A percentile compares a stretch with the other conserved stretches of the same genome.
phyloP scores from a whole-genome alignment of 2,888 invertebrate genomes.

The Pyrrhia umbra region DNA sequence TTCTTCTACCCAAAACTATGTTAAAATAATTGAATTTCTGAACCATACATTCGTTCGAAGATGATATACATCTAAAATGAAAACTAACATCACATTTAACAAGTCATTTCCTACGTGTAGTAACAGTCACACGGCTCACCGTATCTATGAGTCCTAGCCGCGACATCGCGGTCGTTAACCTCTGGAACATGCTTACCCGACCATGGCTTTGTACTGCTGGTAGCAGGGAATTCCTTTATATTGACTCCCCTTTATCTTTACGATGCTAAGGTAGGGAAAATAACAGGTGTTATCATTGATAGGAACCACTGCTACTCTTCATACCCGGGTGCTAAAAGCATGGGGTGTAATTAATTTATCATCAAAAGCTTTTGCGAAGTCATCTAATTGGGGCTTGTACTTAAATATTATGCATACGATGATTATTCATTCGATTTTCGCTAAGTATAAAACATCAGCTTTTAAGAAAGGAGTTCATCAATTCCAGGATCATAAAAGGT shows the following conservation, averaged over 20 bases:
- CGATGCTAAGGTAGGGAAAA: not conserved
- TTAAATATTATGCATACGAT: not conserved
- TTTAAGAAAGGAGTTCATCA: no score
- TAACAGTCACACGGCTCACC: conserved; percentile 1
- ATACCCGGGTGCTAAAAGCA: not conserved
- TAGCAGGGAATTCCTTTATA: conserved; percentile 39
- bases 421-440: no score
- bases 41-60: no score
- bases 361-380: not conserved
- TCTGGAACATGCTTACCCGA: conserved; percentile 39
- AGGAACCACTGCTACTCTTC: conserved; percentile 5
- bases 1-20: no score
- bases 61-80: not conserved
- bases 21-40: no score
- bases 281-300: conserved; percentile 22
- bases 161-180: conserved; percentile 60
- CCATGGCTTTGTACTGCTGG: conserved; percentile 30
- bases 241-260: conserved; percentile 31
- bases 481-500: no score
- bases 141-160: conserved; percentile 19
- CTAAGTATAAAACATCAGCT: no score
- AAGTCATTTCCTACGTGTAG: not conserved
- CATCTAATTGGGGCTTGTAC: not conserved
- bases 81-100: not conserved
- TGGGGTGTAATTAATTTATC: not conserved